These are phyloP conservation scores for Oreonectes daqikongensis DNA, from an alignment of 2,797 vertebrate genomes.

Conservation along the genomic window DNA sequence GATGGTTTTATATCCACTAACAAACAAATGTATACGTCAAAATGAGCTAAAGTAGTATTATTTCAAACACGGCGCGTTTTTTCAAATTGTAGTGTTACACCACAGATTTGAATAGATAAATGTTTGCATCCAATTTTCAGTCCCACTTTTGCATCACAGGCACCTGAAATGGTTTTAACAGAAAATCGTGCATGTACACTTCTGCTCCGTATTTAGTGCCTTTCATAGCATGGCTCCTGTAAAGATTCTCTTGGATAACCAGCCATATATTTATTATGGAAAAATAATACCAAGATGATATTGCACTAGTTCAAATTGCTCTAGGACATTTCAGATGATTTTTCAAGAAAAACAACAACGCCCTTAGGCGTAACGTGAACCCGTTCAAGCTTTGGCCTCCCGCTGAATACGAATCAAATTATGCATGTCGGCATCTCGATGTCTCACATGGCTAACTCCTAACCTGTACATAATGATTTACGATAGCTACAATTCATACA, in stretches of 20 bases:
- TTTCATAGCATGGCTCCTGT: conserved; percentile 45
- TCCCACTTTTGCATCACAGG: neutral
- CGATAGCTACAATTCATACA: conserved; percentile 24
- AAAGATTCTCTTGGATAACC: conserved; percentile 42
- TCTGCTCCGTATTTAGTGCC: conserved; percentile 42
- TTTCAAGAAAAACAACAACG: conserved; percentile 26
- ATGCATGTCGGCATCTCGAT: conserved; percentile 44
- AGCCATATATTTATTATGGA: conserved; percentile 58
- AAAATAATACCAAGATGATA: conserved; percentile 21
- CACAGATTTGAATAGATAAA: neutral
- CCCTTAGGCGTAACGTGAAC: neutral
- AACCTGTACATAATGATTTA: conserved; percentile 48
- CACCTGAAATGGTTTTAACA: neutral
- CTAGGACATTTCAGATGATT: conserved; percentile 47
- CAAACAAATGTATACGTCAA: neutral
- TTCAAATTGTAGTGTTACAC: neutral
- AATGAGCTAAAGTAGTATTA: neutral
- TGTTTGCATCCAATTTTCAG: neutral
- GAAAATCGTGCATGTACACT: conserved; percentile 29
- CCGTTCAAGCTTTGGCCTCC: conserved; percentile 18
- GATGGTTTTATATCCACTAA: neutral
- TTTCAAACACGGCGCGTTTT: neutral
- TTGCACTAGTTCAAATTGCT: conserved; percentile 49
- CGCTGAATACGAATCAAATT: conserved; percentile 17
- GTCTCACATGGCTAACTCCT: conserved; percentile 25